Conservation (phyloP, 2,113 vertebrate species). For the Pelecanoides urinatrix region DNA sequence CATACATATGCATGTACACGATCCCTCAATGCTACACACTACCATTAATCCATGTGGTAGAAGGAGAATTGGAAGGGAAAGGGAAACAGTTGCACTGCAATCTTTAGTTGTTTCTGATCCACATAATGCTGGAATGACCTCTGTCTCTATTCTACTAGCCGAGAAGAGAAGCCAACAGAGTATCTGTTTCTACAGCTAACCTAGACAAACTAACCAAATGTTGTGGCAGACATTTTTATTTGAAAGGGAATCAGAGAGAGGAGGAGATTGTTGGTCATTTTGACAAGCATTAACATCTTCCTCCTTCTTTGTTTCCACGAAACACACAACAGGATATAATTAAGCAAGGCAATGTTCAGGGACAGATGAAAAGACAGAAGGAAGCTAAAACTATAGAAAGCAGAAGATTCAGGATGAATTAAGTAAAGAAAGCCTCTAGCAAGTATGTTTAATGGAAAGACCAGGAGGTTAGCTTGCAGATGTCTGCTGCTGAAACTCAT, state of each 20-base stretch:
- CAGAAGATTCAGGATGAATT: not conserved
- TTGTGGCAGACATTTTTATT: not conserved
- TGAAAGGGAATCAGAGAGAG: not conserved
- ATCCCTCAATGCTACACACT: not conserved
- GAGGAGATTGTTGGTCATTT: not conserved
- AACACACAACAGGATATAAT: conserved; percentile 25
- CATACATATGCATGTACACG: not conserved
- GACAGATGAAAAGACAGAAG: conserved; percentile 30
- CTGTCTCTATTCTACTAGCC: not conserved
- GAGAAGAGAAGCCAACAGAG: not conserved
- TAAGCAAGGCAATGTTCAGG: conserved; percentile 35
- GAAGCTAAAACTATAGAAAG: conserved; percentile 2
- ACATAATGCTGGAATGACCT: not conserved
- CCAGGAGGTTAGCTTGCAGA: conserved; percentile 2
- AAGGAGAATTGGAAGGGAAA: not conserved
- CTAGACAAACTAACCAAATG: not conserved
- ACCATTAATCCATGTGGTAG: not conserved
- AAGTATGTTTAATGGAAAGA: not conserved
- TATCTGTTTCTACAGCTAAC: not conserved
- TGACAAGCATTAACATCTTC: not conserved
- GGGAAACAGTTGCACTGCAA: not conserved
- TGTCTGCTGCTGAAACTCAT: not conserved
- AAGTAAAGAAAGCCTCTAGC: conserved; percentile 12
- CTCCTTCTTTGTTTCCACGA: not conserved
- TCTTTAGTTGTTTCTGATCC: not conserved